phyloP scores from a whole-genome alignment of 2,888 invertebrate species.

The Rotaria magnacalcarata region DNA sequence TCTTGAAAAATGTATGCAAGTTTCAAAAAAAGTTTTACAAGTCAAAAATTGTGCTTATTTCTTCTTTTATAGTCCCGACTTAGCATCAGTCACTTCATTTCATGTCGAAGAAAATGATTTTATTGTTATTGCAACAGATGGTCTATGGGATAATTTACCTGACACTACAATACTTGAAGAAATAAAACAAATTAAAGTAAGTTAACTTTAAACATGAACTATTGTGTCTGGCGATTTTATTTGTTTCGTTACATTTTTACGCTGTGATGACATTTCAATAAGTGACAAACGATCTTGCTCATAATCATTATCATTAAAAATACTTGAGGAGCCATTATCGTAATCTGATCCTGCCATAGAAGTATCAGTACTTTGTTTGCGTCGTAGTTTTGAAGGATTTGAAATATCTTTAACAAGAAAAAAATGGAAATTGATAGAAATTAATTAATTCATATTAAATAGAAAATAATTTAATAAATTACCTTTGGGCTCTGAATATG shows the following conservation, averaged over 20 bases:
- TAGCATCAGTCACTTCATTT: conserved; percentile 44
- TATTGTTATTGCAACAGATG: conserved; percentile 89
- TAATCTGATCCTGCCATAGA: neutral
- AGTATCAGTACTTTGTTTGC: neutral
- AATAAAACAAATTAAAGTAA: conserved; percentile 59
- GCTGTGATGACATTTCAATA: neutral
- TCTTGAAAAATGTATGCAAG: too few species aligned
- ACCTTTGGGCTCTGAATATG: neutral
- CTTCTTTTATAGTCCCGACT: conserved; percentile 35
- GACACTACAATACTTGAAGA: conserved; percentile 81
- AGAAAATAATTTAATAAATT: neutral
- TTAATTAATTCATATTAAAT: neutral
- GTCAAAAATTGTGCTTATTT: neutral
- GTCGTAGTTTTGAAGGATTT: neutral
- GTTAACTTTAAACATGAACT: neutral
- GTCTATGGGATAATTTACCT: conserved; percentile 95
- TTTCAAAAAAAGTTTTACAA: too few species aligned
- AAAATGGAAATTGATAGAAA: too few species aligned
- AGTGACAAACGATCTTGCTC: neutral
- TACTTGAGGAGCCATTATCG: conserved; percentile 21
- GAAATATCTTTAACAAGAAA: neutral
- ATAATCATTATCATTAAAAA: conserved; percentile 31
- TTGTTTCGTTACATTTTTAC: neutral
- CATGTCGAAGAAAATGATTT: conserved; percentile 78
- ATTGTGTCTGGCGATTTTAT: neutral